Base-by-base conservation (phyloP, 2,113 vertebrate species). In the Rhinolophus sinicus region DNA sequence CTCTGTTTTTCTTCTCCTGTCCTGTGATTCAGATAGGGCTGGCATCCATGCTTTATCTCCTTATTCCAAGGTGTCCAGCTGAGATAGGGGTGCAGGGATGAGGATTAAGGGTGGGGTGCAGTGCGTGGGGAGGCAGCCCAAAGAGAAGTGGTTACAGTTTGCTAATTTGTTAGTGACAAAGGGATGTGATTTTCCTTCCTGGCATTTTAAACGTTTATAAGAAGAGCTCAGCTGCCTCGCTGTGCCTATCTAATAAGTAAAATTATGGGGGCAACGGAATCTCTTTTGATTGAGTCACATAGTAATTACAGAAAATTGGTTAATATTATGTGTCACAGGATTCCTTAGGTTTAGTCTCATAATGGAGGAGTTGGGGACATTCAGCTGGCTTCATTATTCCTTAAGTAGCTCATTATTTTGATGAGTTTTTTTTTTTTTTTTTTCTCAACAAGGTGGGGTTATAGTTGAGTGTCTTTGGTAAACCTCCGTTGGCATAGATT, bases 231-330 rank as follows among this genome's bases (percentile, higher is more conserved):
- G 64, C 64, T 87, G 38, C 52, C 64, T 80, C 54, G 21, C 24
- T 76, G 14, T 82, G 58, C 56, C 35, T 81, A n/a, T 75, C 44
- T 85, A 87, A 90, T 93, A 83, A 89, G 90, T 62, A 47, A 94
- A 97, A 95, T 95, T 56, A 47, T 73, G 64, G 85, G 62, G 58
- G 58, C 15, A 58, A 33, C 0, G 2, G 75, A 86, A 92, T 93
- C 52, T 95, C 50, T 93, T 89, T 88, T 91, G 94, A 90, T 88
- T 78, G 81, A 94, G 69, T 76, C 67, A 56, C 67, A 75, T 13
- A 67, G 65, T 93, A 94, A 91, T 97, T 96, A 84, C 5, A 72
- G 84, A 91, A 73, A 92, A 73, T 87, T 92, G 60, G 86, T 97
- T 72, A 96, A 86, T 87, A n/a, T n/a, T 6, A 5, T 40, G 69